Evolutionary conservation across 2,888 invertebrate species (phyloP).

Genomic region (Drosophila macrospina): DNA sequence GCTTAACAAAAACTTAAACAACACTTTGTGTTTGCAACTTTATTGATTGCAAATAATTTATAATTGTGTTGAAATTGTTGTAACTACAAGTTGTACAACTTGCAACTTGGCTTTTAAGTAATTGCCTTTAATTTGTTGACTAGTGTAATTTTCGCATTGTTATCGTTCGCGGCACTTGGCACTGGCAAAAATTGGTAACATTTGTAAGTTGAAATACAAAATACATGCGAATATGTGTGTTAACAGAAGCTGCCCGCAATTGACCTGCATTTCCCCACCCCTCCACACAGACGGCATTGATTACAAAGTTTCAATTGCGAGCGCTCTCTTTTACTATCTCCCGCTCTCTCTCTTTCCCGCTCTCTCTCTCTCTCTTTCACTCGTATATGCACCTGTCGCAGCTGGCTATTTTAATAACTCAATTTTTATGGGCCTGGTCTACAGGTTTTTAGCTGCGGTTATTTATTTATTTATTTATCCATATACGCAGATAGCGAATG

Average conservation of each 20-base stretch:
- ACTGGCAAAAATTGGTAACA: conserved; percentile 45
- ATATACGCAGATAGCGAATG: conserved; percentile 46
- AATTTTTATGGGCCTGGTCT: conserved; percentile 66
- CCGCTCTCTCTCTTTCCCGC: not conserved
- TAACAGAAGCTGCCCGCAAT: conserved; percentile 42
- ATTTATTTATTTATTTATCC: conserved; percentile 60
- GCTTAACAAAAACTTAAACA: not conserved
- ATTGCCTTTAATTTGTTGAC: not conserved
- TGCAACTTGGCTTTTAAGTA: not conserved
- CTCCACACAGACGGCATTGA: conserved; percentile 46
- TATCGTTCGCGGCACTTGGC: conserved; percentile 43
- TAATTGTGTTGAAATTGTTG: too few relatives aligned
- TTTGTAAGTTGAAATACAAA: conserved; percentile 40
- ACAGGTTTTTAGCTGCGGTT: conserved; percentile 46
- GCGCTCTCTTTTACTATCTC: not conserved
- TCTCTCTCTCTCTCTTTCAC: not conserved
- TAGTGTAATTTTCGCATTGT: conserved; percentile 41
- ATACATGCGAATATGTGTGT: conserved; percentile 26
- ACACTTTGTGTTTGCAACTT: not conserved
- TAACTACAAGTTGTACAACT: too few relatives aligned
- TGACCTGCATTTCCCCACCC: conserved; percentile 63
- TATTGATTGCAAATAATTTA: too few relatives aligned
- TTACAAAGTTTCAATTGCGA: conserved; percentile 40
- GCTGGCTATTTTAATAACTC: conserved; percentile 69
- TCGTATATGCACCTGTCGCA: conserved; percentile 50